phyloP scores from a whole-genome alignment of 2,888 invertebrate genomes.

The Nephrocerus scutellatus region DNA sequence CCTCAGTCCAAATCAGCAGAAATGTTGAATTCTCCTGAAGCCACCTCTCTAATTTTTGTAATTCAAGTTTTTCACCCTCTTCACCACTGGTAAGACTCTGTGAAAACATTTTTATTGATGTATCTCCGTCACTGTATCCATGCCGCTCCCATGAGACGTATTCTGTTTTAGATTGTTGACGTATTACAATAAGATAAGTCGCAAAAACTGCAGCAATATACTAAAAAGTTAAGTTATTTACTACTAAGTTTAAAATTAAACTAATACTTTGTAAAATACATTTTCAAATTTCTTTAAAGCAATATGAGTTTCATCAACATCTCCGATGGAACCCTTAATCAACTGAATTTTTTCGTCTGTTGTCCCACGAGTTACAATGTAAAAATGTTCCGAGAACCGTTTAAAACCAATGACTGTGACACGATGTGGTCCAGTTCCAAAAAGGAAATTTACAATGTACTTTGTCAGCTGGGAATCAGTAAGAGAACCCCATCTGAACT shows the following conservation, averaged over 20 bases:
- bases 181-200: constrained; percentile 65
- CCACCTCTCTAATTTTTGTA: constrained; percentile 40
- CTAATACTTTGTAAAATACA: constrained; percentile 21
- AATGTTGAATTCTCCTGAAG: constrained; percentile 51
- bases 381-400: constrained; percentile 62
- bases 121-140: constrained; percentile 54
- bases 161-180: constrained; percentile 51
- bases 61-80: constrained; percentile 35
- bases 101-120: constrained; percentile 54
- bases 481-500: too few relatives aligned
- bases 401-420: constrained; percentile 49
- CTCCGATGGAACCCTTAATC: constrained; percentile 28
- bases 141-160: constrained; percentile 56
- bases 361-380: constrained; percentile 61
- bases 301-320: constrained; percentile 25
- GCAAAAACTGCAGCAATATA: constrained; percentile 71
- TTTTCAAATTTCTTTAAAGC: constrained; percentile 36
- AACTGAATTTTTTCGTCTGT: constrained; percentile 55
- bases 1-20: constrained; percentile 51
- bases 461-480: constrained; percentile 62
- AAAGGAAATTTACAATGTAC: constrained; percentile 62
- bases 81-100: constrained; percentile 51
- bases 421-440: constrained; percentile 50
- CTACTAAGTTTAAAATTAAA: constrained; percentile 5
- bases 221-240: constrained; percentile 44